Conservation (phyloP, 2,888 invertebrate species). For the Hydropsyche betteni region DNA sequence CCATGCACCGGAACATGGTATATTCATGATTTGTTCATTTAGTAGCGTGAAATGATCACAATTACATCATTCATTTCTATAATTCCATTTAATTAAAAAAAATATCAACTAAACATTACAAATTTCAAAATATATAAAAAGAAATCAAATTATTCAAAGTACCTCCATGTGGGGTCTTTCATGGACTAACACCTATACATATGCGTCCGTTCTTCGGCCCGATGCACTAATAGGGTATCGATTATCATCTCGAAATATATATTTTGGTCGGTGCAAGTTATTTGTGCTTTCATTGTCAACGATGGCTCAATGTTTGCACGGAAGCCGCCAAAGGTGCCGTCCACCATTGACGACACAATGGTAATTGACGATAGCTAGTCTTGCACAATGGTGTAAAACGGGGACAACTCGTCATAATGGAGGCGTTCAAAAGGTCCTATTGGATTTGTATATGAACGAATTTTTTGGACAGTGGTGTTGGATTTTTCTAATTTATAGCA, state of each 20-base stretch:
- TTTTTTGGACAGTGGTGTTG: too few relatives aligned
- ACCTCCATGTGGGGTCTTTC: constrained; percentile 23
- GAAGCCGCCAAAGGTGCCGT: constrained; percentile 34
- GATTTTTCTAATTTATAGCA: too few relatives aligned
- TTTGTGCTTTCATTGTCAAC: constrained; percentile 18
- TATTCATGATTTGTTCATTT: too few relatives aligned
- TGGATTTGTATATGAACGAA: not conserved
- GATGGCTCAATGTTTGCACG: constrained; percentile 19
- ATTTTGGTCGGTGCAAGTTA: not conserved
- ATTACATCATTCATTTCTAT: not conserved
- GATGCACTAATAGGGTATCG: constrained; percentile 37
- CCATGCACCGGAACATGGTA: too few relatives aligned
- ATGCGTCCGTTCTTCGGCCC: constrained; percentile 13
- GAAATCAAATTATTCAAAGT: too few relatives aligned
- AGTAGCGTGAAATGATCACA: not conserved
- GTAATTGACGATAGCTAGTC: too few relatives aligned
- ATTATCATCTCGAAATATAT: constrained; percentile 27
- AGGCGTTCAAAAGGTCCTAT: constrained; percentile 1
- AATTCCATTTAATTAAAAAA: too few relatives aligned
- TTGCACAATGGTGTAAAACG: too few relatives aligned
- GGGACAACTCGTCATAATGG: not conserved
- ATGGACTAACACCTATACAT: not conserved
- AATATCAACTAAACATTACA: too few relatives aligned
- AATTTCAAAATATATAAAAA: too few relatives aligned
- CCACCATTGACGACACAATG: not conserved